Percentiles rank a stretch among this genome's conserved stretches.
Evolutionary conservation across 2,113 vertebrate species (phyloP).

Genomic region (Nesoenas mayeri): DNA sequence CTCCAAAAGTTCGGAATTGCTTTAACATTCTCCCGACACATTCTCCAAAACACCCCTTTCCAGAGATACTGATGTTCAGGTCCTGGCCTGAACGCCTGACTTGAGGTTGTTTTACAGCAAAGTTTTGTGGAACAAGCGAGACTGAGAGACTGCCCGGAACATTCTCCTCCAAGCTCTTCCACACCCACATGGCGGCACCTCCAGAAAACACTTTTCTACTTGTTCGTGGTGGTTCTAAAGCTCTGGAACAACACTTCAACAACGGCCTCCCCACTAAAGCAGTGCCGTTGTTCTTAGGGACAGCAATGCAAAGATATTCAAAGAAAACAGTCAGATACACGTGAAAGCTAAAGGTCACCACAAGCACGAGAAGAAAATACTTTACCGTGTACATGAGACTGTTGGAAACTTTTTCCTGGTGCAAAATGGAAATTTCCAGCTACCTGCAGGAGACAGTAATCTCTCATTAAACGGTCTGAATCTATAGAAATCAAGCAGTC

Average conservation of each 20-base stretch:
- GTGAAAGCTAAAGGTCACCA: neutral
- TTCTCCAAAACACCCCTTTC: neutral
- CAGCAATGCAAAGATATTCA: neutral
- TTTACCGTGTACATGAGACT: conserved; percentile 97
- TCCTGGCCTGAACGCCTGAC: neutral
- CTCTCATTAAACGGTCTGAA: neutral
- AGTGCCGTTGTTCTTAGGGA: neutral
- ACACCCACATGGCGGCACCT: neutral
- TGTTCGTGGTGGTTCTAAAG: neutral
- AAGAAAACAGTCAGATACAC: neutral
- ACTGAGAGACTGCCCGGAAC: neutral
- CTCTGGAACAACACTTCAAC: neutral
- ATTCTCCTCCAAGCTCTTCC: neutral
- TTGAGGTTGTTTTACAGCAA: neutral
- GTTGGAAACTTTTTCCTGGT: conserved; percentile 98
- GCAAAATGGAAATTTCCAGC: conserved; percentile 99
- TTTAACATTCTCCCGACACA: neutral
- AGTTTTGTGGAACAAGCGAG: neutral
- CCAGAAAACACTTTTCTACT: neutral
- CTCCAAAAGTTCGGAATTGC: neutral
- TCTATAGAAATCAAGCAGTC: neutral
- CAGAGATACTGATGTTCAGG: neutral
- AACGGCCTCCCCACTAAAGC: neutral
- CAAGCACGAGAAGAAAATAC: neutral
- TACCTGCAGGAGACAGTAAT: conserved; percentile 78